phyloP scores from a whole-genome alignment of 2,113 vertebrate genomes.

The Benitochromis conjunctus region DNA sequence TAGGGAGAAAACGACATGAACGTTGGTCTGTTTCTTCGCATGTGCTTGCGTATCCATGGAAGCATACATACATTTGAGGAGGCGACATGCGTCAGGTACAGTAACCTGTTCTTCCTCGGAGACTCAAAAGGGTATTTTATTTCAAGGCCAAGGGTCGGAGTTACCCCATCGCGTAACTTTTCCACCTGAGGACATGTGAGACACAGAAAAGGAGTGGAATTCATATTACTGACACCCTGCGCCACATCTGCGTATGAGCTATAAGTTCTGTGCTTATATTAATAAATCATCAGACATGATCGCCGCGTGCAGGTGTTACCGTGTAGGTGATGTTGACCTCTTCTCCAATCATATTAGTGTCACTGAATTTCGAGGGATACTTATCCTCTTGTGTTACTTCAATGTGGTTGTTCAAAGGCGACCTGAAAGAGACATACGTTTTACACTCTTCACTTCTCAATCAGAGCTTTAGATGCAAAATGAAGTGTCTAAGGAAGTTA shows the following conservation, averaged over 20 bases:
- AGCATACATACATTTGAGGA: slow-evolving; percentile 72
- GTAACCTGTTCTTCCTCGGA: slow-evolving; percentile 72
- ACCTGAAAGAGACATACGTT: slow-evolving; percentile 8
- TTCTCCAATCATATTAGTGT: slow-evolving; percentile 82
- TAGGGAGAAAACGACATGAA: neutral
- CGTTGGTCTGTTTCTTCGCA: neutral
- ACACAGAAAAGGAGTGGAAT: neutral
- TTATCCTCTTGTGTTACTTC: slow-evolving; percentile 81
- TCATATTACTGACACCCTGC: neutral
- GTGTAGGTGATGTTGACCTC: slow-evolving; percentile 84
- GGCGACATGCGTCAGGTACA: slow-evolving; percentile 80
- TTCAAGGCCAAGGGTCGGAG: slow-evolving; percentile 77
- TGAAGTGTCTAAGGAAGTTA: neutral
- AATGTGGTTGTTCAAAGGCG: slow-evolving; percentile 75
- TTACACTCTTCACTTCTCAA: neutral
- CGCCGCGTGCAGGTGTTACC: slow-evolving; percentile 72
- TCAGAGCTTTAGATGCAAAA: neutral
- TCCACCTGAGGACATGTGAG: slow-evolving; percentile 72
- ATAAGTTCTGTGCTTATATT: neutral
- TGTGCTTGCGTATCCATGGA: neutral
- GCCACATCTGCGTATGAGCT: neutral
- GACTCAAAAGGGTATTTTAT: slow-evolving; percentile 81
- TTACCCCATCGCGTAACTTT: slow-evolving; percentile 70
- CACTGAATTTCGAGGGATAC: slow-evolving; percentile 73
- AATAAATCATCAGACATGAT: neutral